phyloP scores from a whole-genome alignment of 2,113 vertebrate genomes.

The Haemorhous mexicanus region DNA sequence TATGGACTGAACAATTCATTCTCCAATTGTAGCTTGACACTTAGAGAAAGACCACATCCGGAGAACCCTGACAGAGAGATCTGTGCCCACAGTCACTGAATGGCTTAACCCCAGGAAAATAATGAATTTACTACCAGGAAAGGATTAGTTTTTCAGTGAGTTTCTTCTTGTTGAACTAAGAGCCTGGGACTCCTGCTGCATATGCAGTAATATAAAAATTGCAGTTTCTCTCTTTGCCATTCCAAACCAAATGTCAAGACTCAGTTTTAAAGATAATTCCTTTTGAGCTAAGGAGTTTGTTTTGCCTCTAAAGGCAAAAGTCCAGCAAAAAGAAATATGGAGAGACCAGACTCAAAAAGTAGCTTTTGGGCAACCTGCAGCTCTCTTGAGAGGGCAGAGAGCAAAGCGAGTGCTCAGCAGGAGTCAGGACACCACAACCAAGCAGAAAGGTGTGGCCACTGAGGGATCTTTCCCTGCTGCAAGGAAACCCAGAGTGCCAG shows the following conservation, averaged over 20 bases:
- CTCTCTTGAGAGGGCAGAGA: neutral
- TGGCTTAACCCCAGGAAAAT: neutral
- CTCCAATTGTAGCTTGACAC: neutral
- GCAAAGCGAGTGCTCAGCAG: neutral
- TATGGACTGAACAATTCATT: neutral
- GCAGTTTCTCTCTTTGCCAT: neutral
- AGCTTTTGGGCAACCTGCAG: neutral
- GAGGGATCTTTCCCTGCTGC: neutral
- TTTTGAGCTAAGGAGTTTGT: neutral
- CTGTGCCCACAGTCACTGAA: neutral
- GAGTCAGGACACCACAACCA: neutral
- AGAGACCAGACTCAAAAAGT: neutral
- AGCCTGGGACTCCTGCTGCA: neutral
- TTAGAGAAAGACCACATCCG: neutral
- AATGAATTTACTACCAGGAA: neutral
- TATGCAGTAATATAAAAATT: neutral
- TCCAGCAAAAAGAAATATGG: accelerated
- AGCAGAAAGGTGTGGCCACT: neutral
- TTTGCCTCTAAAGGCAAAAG: neutral
- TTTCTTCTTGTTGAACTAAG: neutral
- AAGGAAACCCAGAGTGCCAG: neutral
- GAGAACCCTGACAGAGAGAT: neutral
- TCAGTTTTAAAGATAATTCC: neutral
- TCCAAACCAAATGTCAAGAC: neutral
- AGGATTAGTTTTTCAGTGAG: neutral